These are phyloP conservation scores for Cephonodes hylas DNA, from an alignment of 2,888 invertebrate genomes.

Conservation along the genomic window DNA sequence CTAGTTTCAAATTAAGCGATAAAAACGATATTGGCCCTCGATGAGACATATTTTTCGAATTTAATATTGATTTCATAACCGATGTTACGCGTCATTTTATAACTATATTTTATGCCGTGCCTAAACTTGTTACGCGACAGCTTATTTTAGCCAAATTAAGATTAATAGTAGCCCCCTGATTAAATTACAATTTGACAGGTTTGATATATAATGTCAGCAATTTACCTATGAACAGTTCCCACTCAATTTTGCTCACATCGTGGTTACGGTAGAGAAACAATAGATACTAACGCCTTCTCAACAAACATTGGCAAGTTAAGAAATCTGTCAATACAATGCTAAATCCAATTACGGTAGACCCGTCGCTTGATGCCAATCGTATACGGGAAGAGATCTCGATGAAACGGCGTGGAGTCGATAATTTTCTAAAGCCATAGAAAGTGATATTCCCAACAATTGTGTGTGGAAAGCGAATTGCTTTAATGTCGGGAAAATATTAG, in stretches of 20 bases:
- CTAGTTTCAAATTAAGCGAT: too few relatives aligned
- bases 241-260: neutral
- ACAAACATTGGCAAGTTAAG: slow-evolving; percentile 47
- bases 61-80: too few relatives aligned
- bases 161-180: neutral
- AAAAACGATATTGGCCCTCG: too few relatives aligned
- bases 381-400: neutral
- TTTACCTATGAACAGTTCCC: neutral
- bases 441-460: slow-evolving; percentile 61
- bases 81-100: too few relatives aligned
- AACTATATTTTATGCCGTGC: too few relatives aligned
- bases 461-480: slow-evolving; percentile 56
- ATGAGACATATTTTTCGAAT: too few relatives aligned
- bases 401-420: slow-evolving; percentile 28
- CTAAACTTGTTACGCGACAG: too few relatives aligned
- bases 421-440: slow-evolving; percentile 52
- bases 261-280: slow-evolving; percentile 31
- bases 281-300: slow-evolving; percentile 47
- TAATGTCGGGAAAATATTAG: slow-evolving; percentile 52
- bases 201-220: neutral
- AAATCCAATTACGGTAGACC: slow-evolving; percentile 17
- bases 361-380: neutral
- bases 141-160: neutral
- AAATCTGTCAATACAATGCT: slow-evolving; percentile 44
- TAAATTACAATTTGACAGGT: neutral